Evolutionary conservation across 2,888 invertebrate species (phyloP), one percentile per base, ranked within the genome.

Genomic region (Pristionchus entomophagus): DNA sequence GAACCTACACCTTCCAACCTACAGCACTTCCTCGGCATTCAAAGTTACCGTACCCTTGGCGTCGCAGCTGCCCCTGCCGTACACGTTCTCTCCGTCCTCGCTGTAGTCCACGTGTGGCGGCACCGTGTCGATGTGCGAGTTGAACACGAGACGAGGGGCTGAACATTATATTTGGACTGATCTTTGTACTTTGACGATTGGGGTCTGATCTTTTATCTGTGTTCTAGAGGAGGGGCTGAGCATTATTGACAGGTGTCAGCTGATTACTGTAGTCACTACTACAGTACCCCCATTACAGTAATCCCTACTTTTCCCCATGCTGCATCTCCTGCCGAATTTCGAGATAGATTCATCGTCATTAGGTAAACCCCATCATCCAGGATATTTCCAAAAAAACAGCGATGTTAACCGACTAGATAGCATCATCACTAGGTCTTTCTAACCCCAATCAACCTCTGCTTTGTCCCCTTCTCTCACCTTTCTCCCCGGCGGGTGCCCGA

Each of bases 91-190:
- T 14, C 87, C 89, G n/a, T 89, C 89, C 41, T 88, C 86, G 35
- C 86, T 88, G 32, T 91, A 92, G 22, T 89, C 88, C 84, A 93
- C 89, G 87, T 89, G 93, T 19, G 93, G 93, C 10, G 93, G 93
- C 17, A 93, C 93, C 4, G 93, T 93, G 87, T 93, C 93, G 86
- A 93, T 69, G 88, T 93, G 93, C 29, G 91, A 90, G 87, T 93
- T 93, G 85, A 92, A 88, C 62, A 92, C 86, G 77, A 93, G 83
- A 83, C 88, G 88, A 51, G 89, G 88, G 41, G 86, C 91, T 91
- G 84, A 80, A 89, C 87, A 19, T n/a, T 19, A 49, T 19, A 17
- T n/a, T n/a, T n/a, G n/a, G n/a, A n/a, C n/a, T n/a, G n/a, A n/a
- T n/a, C n/a, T n/a, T n/a, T n/a, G n/a, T n/a, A n/a, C n/a, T n/a